Evolutionary conservation across 2,888 invertebrate species (phyloP), one percentile per base, ranked within the genome.

Genomic region (Plagiodera versicolora): DNA sequence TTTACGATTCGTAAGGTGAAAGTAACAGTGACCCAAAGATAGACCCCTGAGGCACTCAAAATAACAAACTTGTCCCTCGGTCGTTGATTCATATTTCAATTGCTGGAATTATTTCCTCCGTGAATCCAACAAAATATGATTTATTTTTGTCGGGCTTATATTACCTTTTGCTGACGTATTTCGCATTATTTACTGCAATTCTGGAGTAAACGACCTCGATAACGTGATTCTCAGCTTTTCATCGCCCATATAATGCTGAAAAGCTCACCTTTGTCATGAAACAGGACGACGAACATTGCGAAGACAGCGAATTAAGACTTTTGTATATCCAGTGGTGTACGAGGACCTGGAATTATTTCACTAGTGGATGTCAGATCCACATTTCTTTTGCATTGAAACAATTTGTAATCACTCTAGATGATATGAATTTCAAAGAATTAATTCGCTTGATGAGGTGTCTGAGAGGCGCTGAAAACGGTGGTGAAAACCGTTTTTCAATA

Each of bases 131-230:
- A 11, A 16, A 39, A 52, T 39, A 14, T 18, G 19, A 52, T 52
- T 19, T 52, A 52, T 52, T 52, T 52, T 52, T 52, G 28, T 10
- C 39, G 20, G 39, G 20, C 35, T 39, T 52, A 35, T 14, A 52
- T 52, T 52, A 52, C 52, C 57, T 57, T 61, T 61, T 57, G 61
- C 56, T 11, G 57, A 57, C 53, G 56, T 49, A 61, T 57, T 61
- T 49, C 39, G 57, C 61, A 51, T 61, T 48, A 61, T 61, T 54
- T 61, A 50, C 57, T 57, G 61, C 57, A 56, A 61, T 61, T 53
- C 53, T 57, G 53, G 57, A 57, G 61, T 53, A 61, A 61, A 61
- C 61, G 57, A 61, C 57, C 57, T 57, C 61, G 57, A 57, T 56
- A 53, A 61, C 61, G 61, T 61, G 61, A 56, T 49, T 53, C 53